Evolutionary conservation across 2,113 vertebrate genomes (phyloP), one percentile per base, ranked within the genome.

Genomic region (Tricholaema leucomelas): DNA sequence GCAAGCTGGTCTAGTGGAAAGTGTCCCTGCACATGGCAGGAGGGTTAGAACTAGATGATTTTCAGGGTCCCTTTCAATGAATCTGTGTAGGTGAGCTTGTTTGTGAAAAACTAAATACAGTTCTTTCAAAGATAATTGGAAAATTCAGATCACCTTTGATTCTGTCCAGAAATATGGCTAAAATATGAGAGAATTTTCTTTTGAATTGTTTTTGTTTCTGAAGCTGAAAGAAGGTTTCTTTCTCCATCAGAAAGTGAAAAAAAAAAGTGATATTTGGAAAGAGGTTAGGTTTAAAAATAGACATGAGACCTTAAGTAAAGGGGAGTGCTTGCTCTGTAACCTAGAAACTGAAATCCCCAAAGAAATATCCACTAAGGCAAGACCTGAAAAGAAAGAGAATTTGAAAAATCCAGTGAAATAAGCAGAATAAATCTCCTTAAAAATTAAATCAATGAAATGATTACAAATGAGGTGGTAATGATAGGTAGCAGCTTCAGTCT

Each of bases 261-360:
- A 96, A n/a, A n/a, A n/a, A n/a, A 74, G 64, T 80, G 67, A 11
- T 88, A 60, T 91, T 92, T 91, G 75, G 84, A 93, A 87, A 88
- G 94, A 93, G 67, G 92, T 91, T 95, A 93, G 38, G 33, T 85
- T 93, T 96, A 95, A 96, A 96, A 96, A 96, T 94, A 96, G 92
- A 80, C 56, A 35, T 6, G 36, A 96, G 91, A 93, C 91, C 94
- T 93, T 85, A 92, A 94, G 63, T 70, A 90, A 90, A 81, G 55
- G 38, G 28, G 74, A 93, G 88, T 44, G 66, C 84, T 90, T 91
- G 54, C 78, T 92, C 91, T 82, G 92, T 95, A 96, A 94, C 96
- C 94, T 95, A 96, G 94, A 96, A 96, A 96, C 92, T 88, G 74
- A 95, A 95, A 94, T 92, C 88, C 84, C 88, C 87, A 21, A 91